Percentiles rank a stretch among this genome's conserved stretches.
These are phyloP conservation scores for Mesorhabditis sp. DNA, from an alignment of 2,888 invertebrate species.

Conservation along the genomic window DNA sequence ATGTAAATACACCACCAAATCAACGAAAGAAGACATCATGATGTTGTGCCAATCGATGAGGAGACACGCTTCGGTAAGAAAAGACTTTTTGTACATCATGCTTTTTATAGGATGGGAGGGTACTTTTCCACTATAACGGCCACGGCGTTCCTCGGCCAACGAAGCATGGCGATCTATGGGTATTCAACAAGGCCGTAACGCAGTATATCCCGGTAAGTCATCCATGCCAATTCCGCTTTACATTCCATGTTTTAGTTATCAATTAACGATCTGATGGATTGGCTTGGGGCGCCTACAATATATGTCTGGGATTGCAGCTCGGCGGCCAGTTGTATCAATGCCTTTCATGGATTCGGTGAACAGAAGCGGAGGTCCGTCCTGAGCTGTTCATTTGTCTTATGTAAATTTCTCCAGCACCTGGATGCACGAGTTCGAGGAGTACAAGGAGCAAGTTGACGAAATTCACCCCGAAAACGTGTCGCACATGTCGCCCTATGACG, in stretches of 20 bases:
- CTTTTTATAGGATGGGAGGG: slow-evolving; percentile 69
- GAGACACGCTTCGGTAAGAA: too few species aligned
- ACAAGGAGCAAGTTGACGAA: slow-evolving; percentile 10
- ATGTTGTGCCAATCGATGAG: too few species aligned
- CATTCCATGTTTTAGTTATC: slow-evolving; percentile 71
- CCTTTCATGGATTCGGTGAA: slow-evolving; percentile 74
- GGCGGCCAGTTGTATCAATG: slow-evolving; percentile 89
- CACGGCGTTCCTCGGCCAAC: slow-evolving; percentile 96
- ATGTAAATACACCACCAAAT: too few species aligned
- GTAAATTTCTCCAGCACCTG: slow-evolving; percentile 65
- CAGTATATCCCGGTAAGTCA: slow-evolving; percentile 58
- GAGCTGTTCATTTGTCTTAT: background rate
- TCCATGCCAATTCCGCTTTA: background rate
- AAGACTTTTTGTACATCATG: too few species aligned
- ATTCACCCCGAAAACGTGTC: background rate
- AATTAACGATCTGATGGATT: slow-evolving; percentile 93
- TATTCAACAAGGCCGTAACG: slow-evolving; percentile 90
- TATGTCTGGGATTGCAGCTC: slow-evolving; percentile 99
- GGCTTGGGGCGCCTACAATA: slow-evolving; percentile 98
- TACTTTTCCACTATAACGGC: slow-evolving; percentile 94
- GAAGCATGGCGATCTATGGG: slow-evolving; percentile 29
- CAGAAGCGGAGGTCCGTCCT: slow-evolving; percentile 69
- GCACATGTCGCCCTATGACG: background rate
- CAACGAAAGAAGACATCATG: too few species aligned
- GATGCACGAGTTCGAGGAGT: slow-evolving; percentile 62